Evolutionary conservation across 2,797 vertebrate species (phyloP).

Genomic region (Sebastolobus alascanus): DNA sequence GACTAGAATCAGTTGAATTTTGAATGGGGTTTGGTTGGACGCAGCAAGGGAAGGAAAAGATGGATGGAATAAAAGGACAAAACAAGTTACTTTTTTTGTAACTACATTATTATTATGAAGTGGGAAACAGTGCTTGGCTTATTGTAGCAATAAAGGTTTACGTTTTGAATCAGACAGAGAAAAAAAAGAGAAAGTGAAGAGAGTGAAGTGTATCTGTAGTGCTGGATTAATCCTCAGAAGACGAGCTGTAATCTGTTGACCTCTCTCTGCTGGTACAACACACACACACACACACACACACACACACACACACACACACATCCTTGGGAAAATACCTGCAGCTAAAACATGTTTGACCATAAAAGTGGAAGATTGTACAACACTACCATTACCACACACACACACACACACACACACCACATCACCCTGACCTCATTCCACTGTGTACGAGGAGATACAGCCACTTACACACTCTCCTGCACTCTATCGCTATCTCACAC

Average conservation of each 20-base stretch:
- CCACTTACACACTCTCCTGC: conserved; percentile 58
- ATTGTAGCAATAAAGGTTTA: conserved; percentile 26
- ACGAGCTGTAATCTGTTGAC: conserved; percentile 69
- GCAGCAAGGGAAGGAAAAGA: no score
- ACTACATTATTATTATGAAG: neutral
- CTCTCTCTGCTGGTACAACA: conserved; percentile 35
- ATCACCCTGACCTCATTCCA: conserved; percentile 73
- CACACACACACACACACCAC: neutral
- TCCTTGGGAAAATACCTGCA: conserved; percentile 69
- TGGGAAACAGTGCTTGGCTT: neutral
- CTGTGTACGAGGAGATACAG: conserved; percentile 54
- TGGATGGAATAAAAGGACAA: no score
- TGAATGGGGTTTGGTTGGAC: no score
- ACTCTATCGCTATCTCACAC: conserved; percentile 38
- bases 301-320: conserved; percentile 4
- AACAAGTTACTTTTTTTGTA: no score
- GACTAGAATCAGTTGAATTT: no score
- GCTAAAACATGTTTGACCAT: conserved; percentile 74
- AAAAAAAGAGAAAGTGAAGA: neutral
- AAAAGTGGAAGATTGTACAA: conserved; percentile 72
- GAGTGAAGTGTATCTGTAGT: conserved; percentile 59
- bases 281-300: conserved; percentile 11
- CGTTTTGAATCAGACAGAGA: conserved; percentile 20
- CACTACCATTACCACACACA: conserved; percentile 33
- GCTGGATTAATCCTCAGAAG: conserved; percentile 62